phyloP scores from a whole-genome alignment of 2,113 vertebrate species.

The Xenopus laevis region DNA sequence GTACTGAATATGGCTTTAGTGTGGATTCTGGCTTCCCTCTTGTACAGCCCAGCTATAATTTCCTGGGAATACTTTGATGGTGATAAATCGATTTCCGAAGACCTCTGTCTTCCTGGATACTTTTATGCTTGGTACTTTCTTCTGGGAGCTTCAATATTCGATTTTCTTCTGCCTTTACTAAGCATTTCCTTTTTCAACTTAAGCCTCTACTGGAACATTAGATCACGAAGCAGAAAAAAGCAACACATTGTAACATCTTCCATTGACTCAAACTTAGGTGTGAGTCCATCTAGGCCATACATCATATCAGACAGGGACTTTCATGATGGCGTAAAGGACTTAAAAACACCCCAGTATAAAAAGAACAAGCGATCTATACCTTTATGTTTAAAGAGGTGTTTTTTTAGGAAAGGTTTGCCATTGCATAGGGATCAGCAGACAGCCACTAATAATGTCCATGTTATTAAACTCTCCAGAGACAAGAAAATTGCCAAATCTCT shows the following conservation, averaged over 20 bases:
- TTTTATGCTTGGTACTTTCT: constrained; percentile 80
- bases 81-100: fast-evolving
- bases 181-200: constrained; percentile 82
- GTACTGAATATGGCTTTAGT: constrained; percentile 72
- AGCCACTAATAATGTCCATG: background rate
- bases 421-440: background rate
- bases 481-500: constrained; percentile 77
- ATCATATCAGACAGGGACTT: constrained; percentile 2
- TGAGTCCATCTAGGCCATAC: background rate
- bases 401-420: background rate
- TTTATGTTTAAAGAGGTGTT: background rate
- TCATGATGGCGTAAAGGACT: background rate
- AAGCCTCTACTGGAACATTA: constrained; percentile 79
- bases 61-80: constrained; percentile 62
- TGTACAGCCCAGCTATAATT: constrained; percentile 81
- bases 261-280: background rate
- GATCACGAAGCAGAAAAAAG: constrained; percentile 60
- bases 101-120: constrained; percentile 71
- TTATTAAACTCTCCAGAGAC: constrained; percentile 56
- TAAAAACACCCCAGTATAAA: background rate
- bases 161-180: constrained; percentile 80
- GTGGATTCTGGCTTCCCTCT: constrained; percentile 81
- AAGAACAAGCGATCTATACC: too few relatives aligned
- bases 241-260: background rate
- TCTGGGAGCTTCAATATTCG: constrained; percentile 72